Evolutionary conservation across 2,113 vertebrate genomes (phyloP), one percentile per base, ranked within the genome.

Genomic region (Ibidorhyncha struthersii): DNA sequence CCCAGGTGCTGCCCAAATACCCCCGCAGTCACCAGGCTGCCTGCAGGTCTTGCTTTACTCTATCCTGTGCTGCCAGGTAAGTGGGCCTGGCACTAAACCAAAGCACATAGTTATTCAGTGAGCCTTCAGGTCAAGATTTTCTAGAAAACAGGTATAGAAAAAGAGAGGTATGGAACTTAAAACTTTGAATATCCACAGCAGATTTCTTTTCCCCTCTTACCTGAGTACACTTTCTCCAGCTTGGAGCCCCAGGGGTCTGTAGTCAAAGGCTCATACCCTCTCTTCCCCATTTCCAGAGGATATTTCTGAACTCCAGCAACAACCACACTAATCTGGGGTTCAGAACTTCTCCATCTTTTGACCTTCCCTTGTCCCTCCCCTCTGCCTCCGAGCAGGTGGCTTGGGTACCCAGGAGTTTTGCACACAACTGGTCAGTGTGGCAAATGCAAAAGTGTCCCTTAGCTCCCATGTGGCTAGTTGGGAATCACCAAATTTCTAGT

Each of bases 391-490:
- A 63, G 70, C 14, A 67, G 38, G 61, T 9, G 56, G 30, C 50
- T 43, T 70, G 6, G 12, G 15, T 55, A 41, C 36, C 17, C 15
- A 1, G 23, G 55, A 82, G 55, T 53, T 91, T 43, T 52, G 29
- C 78, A 53, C 45, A 36, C 21, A 47, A 10, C 9, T 0, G 5
- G 26, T n/a, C 62, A 32, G 32, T 3, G 36, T 38, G 82, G 45
- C 58, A 36, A 15, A 43, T 10, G 25, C 27, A 14, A 52, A 20
- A 2, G 8, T 26, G 40, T 82, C 26, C 61, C 21, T 25, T 9
- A 30, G 62, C 45, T 53, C 63, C 43, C 4, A 0, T 0, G 0
- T 14, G 36, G 21, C 18, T 73, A 49, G 15, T 0, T 53, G 47
- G 63, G 45, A 74, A 70, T 45, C 22, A 16, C 49, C 27, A 45